These are phyloP conservation scores for Stegophylla sp. DNA, from an alignment of 2,888 invertebrate genomes.

Conservation along the genomic window DNA sequence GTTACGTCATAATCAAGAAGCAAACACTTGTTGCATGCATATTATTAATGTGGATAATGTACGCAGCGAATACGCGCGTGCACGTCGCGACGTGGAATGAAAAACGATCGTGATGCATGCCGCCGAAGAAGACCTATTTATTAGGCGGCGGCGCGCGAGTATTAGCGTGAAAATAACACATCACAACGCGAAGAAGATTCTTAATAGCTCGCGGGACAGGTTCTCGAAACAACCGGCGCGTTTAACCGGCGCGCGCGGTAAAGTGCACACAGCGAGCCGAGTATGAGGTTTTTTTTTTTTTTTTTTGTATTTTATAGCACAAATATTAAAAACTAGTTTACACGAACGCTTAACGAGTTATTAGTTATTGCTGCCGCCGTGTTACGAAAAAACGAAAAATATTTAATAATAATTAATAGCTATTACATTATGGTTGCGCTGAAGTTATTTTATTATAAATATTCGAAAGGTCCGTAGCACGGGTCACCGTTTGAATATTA, in stretches of 20 bases:
- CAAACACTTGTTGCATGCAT: not conserved
- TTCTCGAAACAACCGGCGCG: conserved; percentile 12
- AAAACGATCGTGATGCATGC: conserved; percentile 14
- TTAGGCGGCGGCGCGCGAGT: no score
- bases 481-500: no score
- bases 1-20: not conserved
- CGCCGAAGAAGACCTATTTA: conserved; percentile 30
- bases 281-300: no score
- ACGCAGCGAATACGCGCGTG: not conserved
- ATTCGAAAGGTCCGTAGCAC: no score
- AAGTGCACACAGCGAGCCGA: no score
- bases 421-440: no score
- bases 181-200: conserved; percentile 11
- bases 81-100: conserved; percentile 11
- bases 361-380: not conserved
- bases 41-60: no score
- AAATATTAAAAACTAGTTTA: conserved; percentile 40
- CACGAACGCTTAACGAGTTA: conserved; percentile 14
- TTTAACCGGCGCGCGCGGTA: no score
- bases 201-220: conserved; percentile 30
- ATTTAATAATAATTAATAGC: not conserved
- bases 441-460: no score
- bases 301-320: conserved; percentile 29
- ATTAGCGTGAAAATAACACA: conserved; percentile 27
- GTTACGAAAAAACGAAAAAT: not conserved